A percentile compares a stretch with the other conserved stretches of the same genome.
Conservation (phyloP, 2,113 vertebrate species). For the Cygnus buccinator region DNA sequence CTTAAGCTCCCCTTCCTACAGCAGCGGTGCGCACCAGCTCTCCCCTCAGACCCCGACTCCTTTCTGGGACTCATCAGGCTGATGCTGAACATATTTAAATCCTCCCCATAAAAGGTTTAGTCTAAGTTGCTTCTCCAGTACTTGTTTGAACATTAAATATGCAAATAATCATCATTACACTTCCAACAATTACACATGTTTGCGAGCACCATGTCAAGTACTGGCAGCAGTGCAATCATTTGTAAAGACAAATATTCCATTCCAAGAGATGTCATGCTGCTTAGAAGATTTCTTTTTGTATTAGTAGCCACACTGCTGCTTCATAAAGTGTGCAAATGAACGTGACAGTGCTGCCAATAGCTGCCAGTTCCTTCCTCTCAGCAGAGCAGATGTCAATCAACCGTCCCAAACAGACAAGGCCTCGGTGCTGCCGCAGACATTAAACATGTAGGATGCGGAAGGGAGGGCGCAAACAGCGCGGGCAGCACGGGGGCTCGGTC, state of each 20-base stretch:
- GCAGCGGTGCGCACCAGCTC: constrained; percentile 39
- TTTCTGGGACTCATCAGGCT: constrained; percentile 76
- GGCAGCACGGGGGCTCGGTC: constrained; percentile 52
- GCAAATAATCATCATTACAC: constrained; percentile 89
- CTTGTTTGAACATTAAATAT: constrained; percentile 89
- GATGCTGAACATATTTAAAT: constrained; percentile 78
- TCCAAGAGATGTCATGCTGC: constrained; percentile 97
- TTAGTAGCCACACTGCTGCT: constrained; percentile 90
- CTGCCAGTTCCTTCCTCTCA: constrained; percentile 83
- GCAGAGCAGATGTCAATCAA: constrained; percentile 95
- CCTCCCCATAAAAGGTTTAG: constrained; percentile 80
- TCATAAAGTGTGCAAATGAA: constrained; percentile 87
- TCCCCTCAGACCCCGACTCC: constrained; percentile 41
- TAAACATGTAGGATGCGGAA: constrained; percentile 76
- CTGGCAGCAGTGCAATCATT: constrained; percentile 85
- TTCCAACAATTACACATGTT: constrained; percentile 89
- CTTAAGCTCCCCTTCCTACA: constrained; percentile 22
- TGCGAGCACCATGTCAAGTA: constrained; percentile 86
- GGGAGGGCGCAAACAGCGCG: constrained; percentile 75
- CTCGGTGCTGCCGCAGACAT: constrained; percentile 79
- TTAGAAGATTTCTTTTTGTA: constrained; percentile 90
- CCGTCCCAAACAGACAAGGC: constrained; percentile 80
- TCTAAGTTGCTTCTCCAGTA: constrained; percentile 82
- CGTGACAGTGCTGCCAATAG: constrained; percentile 79
- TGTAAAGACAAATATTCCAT: constrained; percentile 90